Evolutionary conservation across 2,888 invertebrate species (phyloP).

Genomic region (Dorcus parallelipipedus): DNA sequence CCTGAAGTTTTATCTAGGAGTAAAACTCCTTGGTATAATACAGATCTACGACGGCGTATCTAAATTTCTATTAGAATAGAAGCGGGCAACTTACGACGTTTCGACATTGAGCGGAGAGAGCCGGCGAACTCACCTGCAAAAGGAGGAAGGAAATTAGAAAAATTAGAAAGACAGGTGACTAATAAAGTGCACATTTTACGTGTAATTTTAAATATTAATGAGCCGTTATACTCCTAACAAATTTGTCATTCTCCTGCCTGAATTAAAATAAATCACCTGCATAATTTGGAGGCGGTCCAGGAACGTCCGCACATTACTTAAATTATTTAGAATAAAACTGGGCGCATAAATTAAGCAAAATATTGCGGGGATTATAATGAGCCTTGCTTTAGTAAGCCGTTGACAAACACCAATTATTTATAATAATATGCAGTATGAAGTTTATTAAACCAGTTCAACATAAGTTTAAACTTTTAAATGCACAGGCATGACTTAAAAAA

Average conservation of each 20-base stretch:
- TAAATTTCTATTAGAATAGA: constrained; percentile 10
- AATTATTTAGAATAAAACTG: too few species aligned
- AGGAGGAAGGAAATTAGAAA: background rate
- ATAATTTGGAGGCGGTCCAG: background rate
- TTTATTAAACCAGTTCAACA: too few species aligned
- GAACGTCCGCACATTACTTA: background rate
- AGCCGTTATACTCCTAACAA: background rate
- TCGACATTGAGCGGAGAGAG: constrained; percentile 1
- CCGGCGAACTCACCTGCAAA: constrained; percentile 8
- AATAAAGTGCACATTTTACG: background rate
- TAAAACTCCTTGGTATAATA: constrained; percentile 16
- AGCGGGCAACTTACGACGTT: constrained; percentile 3
- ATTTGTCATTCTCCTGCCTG: background rate
- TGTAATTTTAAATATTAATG: background rate
- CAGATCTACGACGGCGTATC: constrained; percentile 18
- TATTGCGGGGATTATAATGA: too few species aligned
- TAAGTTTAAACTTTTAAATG: too few species aligned
- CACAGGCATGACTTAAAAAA: too few species aligned
- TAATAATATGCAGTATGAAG: too few species aligned
- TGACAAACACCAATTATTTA: too few species aligned
- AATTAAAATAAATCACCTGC: background rate
- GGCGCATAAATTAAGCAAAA: too few species aligned
- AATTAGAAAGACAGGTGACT: background rate
- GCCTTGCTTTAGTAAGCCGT: too few species aligned
- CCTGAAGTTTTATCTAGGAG: constrained; percentile 10